A percentile compares a stretch with the other conserved stretches of the same genome.
These are phyloP conservation scores for Carapus acus DNA, from an alignment of 2,797 vertebrate species.

Conservation along the genomic window DNA sequence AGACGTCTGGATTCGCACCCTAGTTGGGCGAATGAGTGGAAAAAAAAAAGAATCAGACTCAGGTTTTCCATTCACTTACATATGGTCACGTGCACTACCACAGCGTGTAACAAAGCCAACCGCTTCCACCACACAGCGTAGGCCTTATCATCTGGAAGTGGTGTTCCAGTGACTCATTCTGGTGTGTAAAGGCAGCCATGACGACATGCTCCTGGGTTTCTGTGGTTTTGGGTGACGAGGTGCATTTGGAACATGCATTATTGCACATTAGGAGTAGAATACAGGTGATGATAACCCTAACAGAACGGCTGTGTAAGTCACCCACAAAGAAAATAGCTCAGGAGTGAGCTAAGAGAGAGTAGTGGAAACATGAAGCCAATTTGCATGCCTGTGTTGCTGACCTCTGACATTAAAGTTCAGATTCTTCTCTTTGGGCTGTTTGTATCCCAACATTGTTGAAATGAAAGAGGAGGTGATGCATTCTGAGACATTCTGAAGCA, in stretches of 20 bases:
- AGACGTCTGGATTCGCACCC: conserved; percentile 55
- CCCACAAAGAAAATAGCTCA: conserved; percentile 36
- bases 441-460: conserved; percentile 18
- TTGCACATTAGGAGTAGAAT: background rate
- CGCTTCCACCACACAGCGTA: conserved; percentile 19
- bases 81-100: too few relatives aligned
- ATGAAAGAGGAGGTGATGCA: conserved; percentile 24
- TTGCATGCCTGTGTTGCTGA: conserved; percentile 34
- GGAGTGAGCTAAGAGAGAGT: conserved; percentile 35
- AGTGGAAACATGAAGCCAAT: conserved; percentile 33
- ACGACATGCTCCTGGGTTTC: conserved; percentile 38
- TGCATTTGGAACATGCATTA: background rate
- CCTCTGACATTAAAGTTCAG: conserved; percentile 27
- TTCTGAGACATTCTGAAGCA: too few relatives aligned
- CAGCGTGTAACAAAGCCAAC: background rate
- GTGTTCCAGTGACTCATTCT: conserved; percentile 46
- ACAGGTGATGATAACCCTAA: conserved; percentile 33
- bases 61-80: conserved; percentile 63
- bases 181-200: conserved; percentile 40
- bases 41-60: conserved; percentile 40
- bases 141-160: conserved; percentile 52
- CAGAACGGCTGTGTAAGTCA: conserved; percentile 2
- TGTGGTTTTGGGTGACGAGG: conserved; percentile 32
- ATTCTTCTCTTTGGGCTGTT: conserved; percentile 14
- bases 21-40: conserved; percentile 30